Conservation (phyloP, 2,113 vertebrate genomes). For the Ellobius talpinus region DNA sequence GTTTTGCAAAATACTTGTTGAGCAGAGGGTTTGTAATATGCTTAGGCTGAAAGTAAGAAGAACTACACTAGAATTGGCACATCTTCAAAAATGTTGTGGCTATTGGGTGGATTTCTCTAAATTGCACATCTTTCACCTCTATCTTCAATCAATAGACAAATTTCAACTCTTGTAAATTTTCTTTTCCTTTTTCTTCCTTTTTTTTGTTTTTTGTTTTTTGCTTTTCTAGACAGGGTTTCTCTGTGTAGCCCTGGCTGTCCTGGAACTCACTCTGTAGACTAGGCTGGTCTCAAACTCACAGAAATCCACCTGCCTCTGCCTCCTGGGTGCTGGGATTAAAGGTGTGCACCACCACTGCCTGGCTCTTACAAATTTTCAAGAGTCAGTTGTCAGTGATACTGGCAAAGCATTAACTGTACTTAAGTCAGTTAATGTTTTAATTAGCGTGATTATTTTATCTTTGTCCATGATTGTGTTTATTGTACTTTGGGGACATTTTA, state of each 20-base stretch:
- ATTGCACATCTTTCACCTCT: background rate
- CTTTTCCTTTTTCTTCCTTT: too few species aligned
- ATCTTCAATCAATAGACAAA: constrained; percentile 16
- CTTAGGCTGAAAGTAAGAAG: background rate
- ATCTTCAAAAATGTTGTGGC: background rate
- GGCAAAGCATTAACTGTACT: background rate
- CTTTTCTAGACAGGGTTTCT: too few species aligned
- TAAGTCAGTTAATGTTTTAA: background rate
- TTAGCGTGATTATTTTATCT: background rate
- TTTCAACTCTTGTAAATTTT: background rate
- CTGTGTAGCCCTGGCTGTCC: too few species aligned
- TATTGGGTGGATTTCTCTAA: background rate
- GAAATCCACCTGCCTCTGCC: too few species aligned
- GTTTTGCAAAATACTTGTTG: constrained; percentile 1
- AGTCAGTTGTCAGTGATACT: background rate
- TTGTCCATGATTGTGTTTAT: constrained; percentile 29
- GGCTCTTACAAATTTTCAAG: background rate
- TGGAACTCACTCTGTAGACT: too few species aligned
- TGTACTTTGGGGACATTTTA: constrained; percentile 33
- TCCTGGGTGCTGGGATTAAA: too few species aligned
- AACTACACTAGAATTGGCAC: background rate
- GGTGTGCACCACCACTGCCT: too few species aligned
- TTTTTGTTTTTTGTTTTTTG: too few species aligned
- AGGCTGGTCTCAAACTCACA: too few species aligned
- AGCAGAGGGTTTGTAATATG: background rate